Conservation (phyloP, 1,140 invertebrate genomes). For the Drosophila eugracilis region DNA sequence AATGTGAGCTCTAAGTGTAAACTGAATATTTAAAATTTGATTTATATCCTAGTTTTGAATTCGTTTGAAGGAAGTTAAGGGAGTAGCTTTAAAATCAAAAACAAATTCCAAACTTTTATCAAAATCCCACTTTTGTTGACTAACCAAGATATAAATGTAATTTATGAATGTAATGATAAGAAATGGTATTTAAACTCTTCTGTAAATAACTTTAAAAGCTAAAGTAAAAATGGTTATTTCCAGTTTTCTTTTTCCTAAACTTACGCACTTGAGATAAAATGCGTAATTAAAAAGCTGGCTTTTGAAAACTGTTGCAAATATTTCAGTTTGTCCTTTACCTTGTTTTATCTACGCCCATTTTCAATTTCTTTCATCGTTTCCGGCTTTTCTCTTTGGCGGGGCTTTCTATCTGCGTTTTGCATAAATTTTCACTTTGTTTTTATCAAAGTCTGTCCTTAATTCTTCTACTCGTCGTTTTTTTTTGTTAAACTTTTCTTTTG, state of each 20-base stretch:
- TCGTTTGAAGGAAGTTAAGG: too few species aligned
- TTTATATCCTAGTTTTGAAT: too few species aligned
- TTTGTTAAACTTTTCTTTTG: conserved; percentile 56
- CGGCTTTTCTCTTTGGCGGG: conserved; percentile 12
- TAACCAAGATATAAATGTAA: too few species aligned
- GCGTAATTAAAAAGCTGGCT: neutral
- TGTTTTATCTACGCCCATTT: conserved; percentile 18
- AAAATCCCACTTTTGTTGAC: too few species aligned
- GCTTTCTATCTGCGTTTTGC: conserved; percentile 72
- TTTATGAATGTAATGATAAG: too few species aligned
- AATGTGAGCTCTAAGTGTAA: too few species aligned
- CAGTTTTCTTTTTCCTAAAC: neutral
- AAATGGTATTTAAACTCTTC: too few species aligned
- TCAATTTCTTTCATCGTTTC: conserved; percentile 20
- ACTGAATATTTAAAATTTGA: too few species aligned
- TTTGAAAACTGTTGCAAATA: conserved; percentile 10
- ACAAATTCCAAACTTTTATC: too few species aligned
- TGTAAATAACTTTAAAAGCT: too few species aligned
- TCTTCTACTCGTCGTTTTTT: conserved; percentile 30
- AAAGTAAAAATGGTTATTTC: too few species aligned
- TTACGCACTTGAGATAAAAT: neutral
- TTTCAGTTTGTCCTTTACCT: neutral
- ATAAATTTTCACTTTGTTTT: conserved; percentile 83
- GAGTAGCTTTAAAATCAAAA: too few species aligned
- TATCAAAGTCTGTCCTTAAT: conserved; percentile 60